Base-by-base conservation (phyloP, 2,888 invertebrate genomes). In the Globia sparganii region DNA sequence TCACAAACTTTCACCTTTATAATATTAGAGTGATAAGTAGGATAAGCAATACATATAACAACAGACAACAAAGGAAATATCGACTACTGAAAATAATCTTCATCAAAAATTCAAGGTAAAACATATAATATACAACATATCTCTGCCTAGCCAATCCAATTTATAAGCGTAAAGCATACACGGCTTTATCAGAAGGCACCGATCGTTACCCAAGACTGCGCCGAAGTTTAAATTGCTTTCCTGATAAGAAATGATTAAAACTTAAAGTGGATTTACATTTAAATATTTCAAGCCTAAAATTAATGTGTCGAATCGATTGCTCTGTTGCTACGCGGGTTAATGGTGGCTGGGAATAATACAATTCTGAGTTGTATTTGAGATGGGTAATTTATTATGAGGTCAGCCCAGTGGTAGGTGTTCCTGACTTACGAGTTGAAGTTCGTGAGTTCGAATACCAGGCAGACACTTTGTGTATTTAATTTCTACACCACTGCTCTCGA, bases 221-320 rank as follows among this genome's bases (percentile, higher is more conserved):
- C 15, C 73, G 34, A 83, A 83, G 84, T 83, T 83, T 78, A 84
- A 83, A 83, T 83, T 83, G 72, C 81, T 81, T 83, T 81, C 53
- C 69, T 72, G 84, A 83, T 83, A 83, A 83, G 83, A 84, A 84
- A 83, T 83, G 71, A 83, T 83, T 80, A 72, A 56, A 83, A 73
- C 62, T 83, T 68, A 62, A 80, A 81, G 65, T 84, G 66, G 80
- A 73, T 83, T 84, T 80, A 78, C 72, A 84, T 81, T 84, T 84
- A 75, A 81, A 84, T 72, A 83, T 79, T 82, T 62, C 67, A 70
- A 53, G 75, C 70, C 69, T 28, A 34, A 82, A 73, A 85, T 86
- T 65, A 64, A 75, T 73, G 73, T 81, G 70, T 75, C 43, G 25
- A 83, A 83, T 77, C 68, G 81, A 82, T 69, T 68, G 31, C 59